Evolutionary conservation across 2,888 invertebrate species (phyloP).

Genomic region (Harpalus rufipes): DNA sequence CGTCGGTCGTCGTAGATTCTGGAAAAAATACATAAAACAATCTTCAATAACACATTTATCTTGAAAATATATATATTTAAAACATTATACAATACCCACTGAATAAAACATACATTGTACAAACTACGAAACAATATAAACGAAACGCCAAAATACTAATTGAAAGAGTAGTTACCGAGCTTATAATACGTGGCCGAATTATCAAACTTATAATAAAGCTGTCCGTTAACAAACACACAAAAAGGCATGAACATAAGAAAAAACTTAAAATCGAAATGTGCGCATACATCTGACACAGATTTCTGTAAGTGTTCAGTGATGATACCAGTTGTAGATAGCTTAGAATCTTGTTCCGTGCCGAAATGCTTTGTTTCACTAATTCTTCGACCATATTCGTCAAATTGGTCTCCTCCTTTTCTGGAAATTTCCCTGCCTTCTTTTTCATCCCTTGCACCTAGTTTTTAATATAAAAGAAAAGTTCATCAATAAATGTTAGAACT

Average conservation of each 20-base stretch:
- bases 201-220: conserved; percentile 74
- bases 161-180: background rate
- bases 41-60: background rate
- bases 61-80: conserved; percentile 20
- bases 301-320: background rate
- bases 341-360: background rate
- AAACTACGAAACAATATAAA: background rate
- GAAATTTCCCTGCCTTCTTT: background rate
- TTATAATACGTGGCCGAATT: conserved; percentile 67
- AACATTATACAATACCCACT: background rate
- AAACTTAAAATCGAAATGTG: conserved; percentile 68
- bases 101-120: conserved; percentile 1
- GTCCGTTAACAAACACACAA: conserved; percentile 73
- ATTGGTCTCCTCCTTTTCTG: background rate
- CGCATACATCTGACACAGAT: background rate
- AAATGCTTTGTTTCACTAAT: background rate
- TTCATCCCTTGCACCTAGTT: conserved; percentile 22
- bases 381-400: background rate
- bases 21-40: too few relatives aligned
- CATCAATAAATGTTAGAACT: too few relatives aligned
- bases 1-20: too few relatives aligned
- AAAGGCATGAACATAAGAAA: conserved; percentile 73
- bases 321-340: background rate
- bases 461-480: too few relatives aligned
- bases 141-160: background rate